Evolutionary conservation across 2,888 invertebrate species (phyloP).

Genomic region (Palloptera scutellata): DNA sequence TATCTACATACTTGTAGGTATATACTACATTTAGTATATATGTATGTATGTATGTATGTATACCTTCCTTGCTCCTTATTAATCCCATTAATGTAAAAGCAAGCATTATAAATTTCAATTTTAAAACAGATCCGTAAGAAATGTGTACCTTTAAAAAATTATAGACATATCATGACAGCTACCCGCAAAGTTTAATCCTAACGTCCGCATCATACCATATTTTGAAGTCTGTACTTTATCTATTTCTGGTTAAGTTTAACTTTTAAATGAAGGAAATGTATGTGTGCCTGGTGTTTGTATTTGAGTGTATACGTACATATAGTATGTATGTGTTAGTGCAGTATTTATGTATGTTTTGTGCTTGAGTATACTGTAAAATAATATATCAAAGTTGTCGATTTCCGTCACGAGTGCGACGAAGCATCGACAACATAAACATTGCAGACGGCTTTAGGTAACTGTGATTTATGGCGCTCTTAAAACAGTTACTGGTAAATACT

Average conservation of each 20-base stretch:
- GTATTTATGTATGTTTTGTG: slow-evolving; percentile 1
- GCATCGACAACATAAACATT: slow-evolving; percentile 29
- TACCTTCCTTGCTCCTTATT: not conserved
- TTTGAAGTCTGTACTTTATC: too few relatives aligned
- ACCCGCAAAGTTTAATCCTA: too few relatives aligned
- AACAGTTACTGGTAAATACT: not conserved
- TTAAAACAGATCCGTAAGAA: too few relatives aligned
- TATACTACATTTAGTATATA: not conserved
- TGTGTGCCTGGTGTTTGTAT: too few relatives aligned
- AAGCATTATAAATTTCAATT: too few relatives aligned
- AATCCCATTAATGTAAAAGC: too few relatives aligned
- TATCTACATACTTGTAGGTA: too few relatives aligned
- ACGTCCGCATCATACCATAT: too few relatives aligned
- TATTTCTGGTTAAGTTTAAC: too few relatives aligned
- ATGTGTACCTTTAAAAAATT: too few relatives aligned
- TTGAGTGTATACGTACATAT: not conserved
- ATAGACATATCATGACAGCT: too few relatives aligned
- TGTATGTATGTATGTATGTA: slow-evolving; percentile 4
- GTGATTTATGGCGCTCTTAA: slow-evolving; percentile 32
- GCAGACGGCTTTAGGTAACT: slow-evolving; percentile 31
- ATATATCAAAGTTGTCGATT: slow-evolving; percentile 34
- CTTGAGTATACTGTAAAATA: slow-evolving; percentile 16
- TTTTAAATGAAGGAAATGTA: too few relatives aligned
- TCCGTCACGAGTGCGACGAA: slow-evolving; percentile 30
- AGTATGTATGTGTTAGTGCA: slow-evolving; percentile 6